Evolutionary conservation across 2,888 invertebrate genomes (phyloP).

Genomic region (Drosophila siamana): DNA sequence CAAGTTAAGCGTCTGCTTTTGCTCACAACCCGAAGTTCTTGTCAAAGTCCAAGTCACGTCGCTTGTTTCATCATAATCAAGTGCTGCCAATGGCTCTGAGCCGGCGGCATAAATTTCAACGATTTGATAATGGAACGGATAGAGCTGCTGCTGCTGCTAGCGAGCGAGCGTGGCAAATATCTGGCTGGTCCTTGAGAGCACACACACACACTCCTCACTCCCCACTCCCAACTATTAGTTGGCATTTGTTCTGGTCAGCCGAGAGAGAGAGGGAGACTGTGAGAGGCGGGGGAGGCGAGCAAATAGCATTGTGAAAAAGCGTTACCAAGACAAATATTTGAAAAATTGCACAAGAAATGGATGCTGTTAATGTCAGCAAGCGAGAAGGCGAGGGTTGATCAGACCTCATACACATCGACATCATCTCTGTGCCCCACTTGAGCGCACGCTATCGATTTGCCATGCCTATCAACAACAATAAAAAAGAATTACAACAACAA

Average conservation of each 20-base stretch:
- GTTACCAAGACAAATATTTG: conserved; percentile 69
- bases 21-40: neutral
- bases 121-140: conserved; percentile 73
- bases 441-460: conserved; percentile 66
- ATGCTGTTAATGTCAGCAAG: conserved; percentile 63
- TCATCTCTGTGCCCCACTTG: conserved; percentile 49
- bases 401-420: neutral
- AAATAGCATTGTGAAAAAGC: conserved; percentile 6
- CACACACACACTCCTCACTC: conserved; percentile 23
- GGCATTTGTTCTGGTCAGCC: conserved; percentile 67
- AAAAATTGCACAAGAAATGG: conserved; percentile 70
- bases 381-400: conserved; percentile 38
- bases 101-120: conserved; percentile 78
- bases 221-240: conserved; percentile 62
- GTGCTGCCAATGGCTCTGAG: conserved; percentile 62
- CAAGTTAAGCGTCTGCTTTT: conserved; percentile 1
- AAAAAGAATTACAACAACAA: too few relatives aligned
- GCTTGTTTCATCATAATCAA: conserved; percentile 75
- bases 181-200: conserved; percentile 59
- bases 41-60: conserved; percentile 55
- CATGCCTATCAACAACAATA: conserved; percentile 44
- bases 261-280: too few relatives aligned
- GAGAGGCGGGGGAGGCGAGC: conserved; percentile 1
- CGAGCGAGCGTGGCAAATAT: conserved; percentile 64
- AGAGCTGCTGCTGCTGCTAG: neutral